phyloP scores from a whole-genome alignment of 2,888 invertebrate species.

The Villa cingulata region DNA sequence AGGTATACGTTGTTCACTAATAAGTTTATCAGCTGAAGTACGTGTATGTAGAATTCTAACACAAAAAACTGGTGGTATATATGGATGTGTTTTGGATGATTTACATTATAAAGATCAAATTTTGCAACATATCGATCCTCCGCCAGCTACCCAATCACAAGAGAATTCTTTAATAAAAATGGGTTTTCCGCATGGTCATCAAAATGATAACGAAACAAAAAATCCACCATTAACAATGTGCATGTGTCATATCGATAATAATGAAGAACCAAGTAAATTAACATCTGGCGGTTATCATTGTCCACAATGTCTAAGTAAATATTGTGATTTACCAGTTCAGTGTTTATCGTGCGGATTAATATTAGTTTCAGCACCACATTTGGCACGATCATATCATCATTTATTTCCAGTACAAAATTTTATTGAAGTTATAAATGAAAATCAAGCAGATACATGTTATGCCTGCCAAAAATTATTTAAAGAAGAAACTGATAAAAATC shows the following conservation, averaged over 20 bases:
- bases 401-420: constrained; percentile 85
- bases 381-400: constrained; percentile 95
- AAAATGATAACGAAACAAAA: constrained; percentile 42
- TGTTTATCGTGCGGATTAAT: constrained; percentile 92
- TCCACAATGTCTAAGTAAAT: constrained; percentile 94
- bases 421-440: constrained; percentile 52
- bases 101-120: constrained; percentile 56
- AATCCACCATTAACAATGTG: constrained; percentile 70
- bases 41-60: constrained; percentile 78
- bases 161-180: constrained; percentile 82
- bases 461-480: constrained; percentile 59
- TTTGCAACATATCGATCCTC: constrained; percentile 52
- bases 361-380: constrained; percentile 92
- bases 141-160: constrained; percentile 54
- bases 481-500: constrained; percentile 55
- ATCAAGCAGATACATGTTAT: constrained; percentile 46
- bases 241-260: constrained; percentile 80
- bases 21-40: constrained; percentile 91
- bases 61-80: constrained; percentile 73
- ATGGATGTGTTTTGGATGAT: constrained; percentile 76
- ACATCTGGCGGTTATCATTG: constrained; percentile 72
- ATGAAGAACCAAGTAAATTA: constrained; percentile 51
- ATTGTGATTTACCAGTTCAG: constrained; percentile 95
- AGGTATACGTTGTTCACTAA: constrained; percentile 84
- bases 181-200: constrained; percentile 82